These are phyloP conservation scores for Pelochelys cantorii DNA, from an alignment of 2,797 vertebrate genomes.

Conservation along the genomic window DNA sequence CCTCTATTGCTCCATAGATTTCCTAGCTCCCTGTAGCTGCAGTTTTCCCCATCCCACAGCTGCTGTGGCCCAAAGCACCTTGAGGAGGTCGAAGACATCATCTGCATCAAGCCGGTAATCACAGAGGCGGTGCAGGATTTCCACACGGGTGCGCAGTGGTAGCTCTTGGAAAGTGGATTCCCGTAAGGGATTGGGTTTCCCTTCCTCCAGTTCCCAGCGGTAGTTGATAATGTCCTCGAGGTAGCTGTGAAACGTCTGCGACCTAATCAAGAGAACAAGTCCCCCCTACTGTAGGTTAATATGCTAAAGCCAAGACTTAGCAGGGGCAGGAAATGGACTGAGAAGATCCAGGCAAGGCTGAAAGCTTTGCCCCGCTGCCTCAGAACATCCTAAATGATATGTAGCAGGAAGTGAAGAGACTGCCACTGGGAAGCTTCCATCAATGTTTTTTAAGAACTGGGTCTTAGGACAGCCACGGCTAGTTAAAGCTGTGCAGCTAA, in stretches of 20 bases:
- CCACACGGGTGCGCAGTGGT: constrained; percentile 89
- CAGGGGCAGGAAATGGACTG: not conserved
- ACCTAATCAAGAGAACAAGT: constrained; percentile 78
- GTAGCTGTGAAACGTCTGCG: constrained; percentile 92
- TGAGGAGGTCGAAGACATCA: constrained; percentile 97
- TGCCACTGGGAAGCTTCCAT: not conserved
- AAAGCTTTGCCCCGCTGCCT: not conserved
- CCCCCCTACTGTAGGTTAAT: rapidly evolving
- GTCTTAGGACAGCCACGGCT: rapidly evolving
- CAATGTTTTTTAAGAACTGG: not conserved
- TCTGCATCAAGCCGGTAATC: constrained; percentile 97
- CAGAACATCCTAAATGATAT: not conserved
- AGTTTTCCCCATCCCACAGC: not conserved
- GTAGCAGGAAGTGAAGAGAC: not conserved
- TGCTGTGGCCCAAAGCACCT: constrained; percentile 82
- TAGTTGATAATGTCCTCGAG: constrained; percentile 98
- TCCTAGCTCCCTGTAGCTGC: not conserved
- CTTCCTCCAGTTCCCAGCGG: constrained; percentile 97
- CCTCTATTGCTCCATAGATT: not conserved
- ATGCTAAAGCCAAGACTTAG: not conserved
- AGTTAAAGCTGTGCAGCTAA: not conserved
- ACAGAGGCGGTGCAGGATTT: constrained; percentile 95
- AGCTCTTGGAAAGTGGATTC: constrained; percentile 90
- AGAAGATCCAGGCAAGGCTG: not conserved
- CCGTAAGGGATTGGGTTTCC: constrained; percentile 94